Percentiles rank a stretch among this genome's conserved stretches.
These are phyloP conservation scores for Muscina levida DNA, from an alignment of 2,888 invertebrate genomes.

Conservation along the genomic window DNA sequence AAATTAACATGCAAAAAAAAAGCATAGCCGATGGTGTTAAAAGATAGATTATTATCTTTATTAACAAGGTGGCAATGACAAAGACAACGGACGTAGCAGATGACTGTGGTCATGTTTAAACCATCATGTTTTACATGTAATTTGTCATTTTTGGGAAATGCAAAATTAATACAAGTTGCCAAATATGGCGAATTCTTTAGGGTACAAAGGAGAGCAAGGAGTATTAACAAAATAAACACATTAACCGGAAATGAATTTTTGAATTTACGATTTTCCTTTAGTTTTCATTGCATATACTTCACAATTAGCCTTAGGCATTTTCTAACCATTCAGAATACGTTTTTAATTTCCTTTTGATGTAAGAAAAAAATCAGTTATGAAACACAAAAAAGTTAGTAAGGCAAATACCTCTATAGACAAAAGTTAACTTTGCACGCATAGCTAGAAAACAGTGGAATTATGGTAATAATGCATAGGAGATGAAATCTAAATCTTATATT, in stretches of 20 bases:
- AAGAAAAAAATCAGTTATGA: constrained; percentile 1
- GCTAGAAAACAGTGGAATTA: neutral
- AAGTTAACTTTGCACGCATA: neutral
- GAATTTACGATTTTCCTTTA: neutral
- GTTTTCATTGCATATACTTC: constrained; percentile 29
- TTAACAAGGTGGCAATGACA: constrained; percentile 29
- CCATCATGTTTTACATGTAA: neutral
- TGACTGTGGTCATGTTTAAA: neutral
- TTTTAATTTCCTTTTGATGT: constrained; percentile 53
- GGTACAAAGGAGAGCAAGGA: too few relatives aligned
- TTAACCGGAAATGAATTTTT: constrained; percentile 60
- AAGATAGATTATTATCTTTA: constrained; percentile 45
- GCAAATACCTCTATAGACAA: neutral
- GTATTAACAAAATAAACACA: too few relatives aligned
- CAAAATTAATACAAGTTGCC: too few relatives aligned
- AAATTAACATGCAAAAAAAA: constrained; percentile 14
- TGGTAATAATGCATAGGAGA: too few relatives aligned
- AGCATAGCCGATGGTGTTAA: constrained; percentile 54
- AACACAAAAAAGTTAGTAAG: neutral
- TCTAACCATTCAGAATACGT: constrained; percentile 5
- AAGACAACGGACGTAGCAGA: neutral
- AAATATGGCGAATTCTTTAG: too few relatives aligned
- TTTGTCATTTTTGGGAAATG: neutral
- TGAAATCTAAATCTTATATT: too few relatives aligned
- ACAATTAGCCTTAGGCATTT: constrained; percentile 66